phyloP scores from a whole-genome alignment of 2,888 invertebrate genomes.

The Lithophane ornitopus region DNA sequence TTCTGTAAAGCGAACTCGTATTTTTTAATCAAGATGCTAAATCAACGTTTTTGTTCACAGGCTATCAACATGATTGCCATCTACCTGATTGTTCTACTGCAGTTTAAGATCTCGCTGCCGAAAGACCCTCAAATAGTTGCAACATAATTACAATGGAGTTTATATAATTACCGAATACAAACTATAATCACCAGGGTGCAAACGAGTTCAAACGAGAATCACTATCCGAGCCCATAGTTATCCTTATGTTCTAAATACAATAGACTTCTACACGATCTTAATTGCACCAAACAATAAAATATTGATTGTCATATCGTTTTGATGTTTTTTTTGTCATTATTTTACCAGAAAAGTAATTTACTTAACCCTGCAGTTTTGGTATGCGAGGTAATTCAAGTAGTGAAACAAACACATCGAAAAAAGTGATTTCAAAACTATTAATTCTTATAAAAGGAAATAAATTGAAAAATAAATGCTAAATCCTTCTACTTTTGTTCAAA shows the following conservation, averaged over 20 bases:
- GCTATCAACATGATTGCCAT: slow-evolving; percentile 92
- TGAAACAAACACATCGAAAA: background rate
- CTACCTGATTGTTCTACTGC: slow-evolving; percentile 92
- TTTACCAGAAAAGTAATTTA: background rate
- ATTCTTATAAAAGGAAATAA: background rate
- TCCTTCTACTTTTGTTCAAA: background rate
- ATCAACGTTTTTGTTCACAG: slow-evolving; percentile 79
- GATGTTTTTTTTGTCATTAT: background rate
- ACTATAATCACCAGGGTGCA: no score
- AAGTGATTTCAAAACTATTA: background rate
- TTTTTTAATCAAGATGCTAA: background rate
- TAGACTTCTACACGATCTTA: no score
- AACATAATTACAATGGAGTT: slow-evolving; percentile 21
- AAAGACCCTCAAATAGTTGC: slow-evolving; percentile 76
- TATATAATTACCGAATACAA: background rate
- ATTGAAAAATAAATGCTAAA: no score
- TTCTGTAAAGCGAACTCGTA: background rate
- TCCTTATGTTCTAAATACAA: background rate
- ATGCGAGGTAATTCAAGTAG: background rate
- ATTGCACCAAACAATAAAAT: slow-evolving; percentile 2
- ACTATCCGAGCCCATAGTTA: background rate
- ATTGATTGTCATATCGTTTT: background rate
- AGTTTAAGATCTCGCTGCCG: slow-evolving; percentile 92
- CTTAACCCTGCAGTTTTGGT: background rate
- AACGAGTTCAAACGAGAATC: background rate